Conservation (phyloP, 2,888 invertebrate species). For the Oscheius onirici region DNA sequence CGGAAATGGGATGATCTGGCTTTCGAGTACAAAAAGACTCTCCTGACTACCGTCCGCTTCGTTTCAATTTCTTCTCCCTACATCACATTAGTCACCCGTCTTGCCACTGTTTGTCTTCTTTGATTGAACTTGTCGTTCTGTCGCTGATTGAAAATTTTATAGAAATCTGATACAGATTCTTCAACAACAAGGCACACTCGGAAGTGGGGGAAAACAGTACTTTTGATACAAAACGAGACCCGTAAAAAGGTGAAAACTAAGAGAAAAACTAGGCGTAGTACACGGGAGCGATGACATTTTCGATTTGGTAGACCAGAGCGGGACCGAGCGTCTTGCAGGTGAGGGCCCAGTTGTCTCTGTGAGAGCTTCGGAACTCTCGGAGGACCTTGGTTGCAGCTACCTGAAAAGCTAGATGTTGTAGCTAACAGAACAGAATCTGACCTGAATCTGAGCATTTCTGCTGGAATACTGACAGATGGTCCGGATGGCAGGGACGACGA, state of each 20-base stretch:
- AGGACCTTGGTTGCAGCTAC: conserved; percentile 37
- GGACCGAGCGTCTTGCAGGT: conserved; percentile 38
- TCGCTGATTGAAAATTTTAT: too few relatives aligned
- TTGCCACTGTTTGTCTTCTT: conserved; percentile 1
- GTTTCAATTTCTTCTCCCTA: neutral
- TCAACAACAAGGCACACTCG: too few relatives aligned
- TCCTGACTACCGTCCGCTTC: neutral
- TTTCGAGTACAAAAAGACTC: neutral
- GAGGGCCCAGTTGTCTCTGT: conserved; percentile 43
- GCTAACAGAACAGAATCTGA: neutral
- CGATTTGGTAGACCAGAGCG: conserved; percentile 42
- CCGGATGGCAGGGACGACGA: conserved; percentile 36
- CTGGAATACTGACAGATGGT: conserved; percentile 30
- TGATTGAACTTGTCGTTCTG: neutral
- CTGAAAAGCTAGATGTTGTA: conserved; percentile 27
- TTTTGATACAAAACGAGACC: neutral
- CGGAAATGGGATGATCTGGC: conserved; percentile 5
- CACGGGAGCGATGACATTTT: conserved; percentile 51
- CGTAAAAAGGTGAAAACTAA: neutral
- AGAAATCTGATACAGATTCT: too few relatives aligned
- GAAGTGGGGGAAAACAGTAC: too few relatives aligned
- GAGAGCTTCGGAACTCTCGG: conserved; percentile 43
- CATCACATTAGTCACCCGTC: neutral
- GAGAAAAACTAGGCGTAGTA: conserved; percentile 43
- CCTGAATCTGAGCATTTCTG: conserved; percentile 32